Conservation (phyloP, 2,113 vertebrate genomes). For the Suricata suricatta region DNA sequence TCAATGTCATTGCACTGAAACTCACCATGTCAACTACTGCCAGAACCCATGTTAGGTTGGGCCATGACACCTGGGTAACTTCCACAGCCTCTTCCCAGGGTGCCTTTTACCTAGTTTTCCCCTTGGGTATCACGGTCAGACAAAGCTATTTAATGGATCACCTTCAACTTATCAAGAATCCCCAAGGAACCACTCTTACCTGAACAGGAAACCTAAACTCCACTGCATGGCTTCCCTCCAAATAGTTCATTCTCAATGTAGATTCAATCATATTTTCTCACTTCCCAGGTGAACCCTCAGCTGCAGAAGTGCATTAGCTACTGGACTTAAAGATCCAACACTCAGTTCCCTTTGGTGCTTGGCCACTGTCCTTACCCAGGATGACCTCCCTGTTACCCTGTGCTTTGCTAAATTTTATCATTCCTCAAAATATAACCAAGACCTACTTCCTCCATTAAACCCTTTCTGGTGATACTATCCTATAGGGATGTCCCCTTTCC, state of each 20-base stretch:
- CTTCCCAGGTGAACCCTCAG: background rate
- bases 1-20: background rate
- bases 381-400: background rate
- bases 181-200: background rate
- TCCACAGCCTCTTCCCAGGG: background rate
- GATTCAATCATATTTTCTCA: background rate
- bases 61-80: background rate
- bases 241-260: background rate
- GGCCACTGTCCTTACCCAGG: background rate
- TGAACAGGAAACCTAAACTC: background rate
- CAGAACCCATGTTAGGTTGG: background rate
- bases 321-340: background rate
- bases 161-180: background rate
- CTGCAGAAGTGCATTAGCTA: background rate
- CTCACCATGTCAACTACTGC: background rate
- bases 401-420: background rate
- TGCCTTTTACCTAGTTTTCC: background rate
- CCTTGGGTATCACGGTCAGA: background rate
- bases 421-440: background rate
- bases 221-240: background rate
- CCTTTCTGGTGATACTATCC: background rate
- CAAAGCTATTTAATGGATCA: background rate
- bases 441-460: background rate
- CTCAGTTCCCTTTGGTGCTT: background rate
- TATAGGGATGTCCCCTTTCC: background rate